Base-by-base conservation (phyloP, 1,140 invertebrate genomes). In the Heliconius eleuchia region DNA sequence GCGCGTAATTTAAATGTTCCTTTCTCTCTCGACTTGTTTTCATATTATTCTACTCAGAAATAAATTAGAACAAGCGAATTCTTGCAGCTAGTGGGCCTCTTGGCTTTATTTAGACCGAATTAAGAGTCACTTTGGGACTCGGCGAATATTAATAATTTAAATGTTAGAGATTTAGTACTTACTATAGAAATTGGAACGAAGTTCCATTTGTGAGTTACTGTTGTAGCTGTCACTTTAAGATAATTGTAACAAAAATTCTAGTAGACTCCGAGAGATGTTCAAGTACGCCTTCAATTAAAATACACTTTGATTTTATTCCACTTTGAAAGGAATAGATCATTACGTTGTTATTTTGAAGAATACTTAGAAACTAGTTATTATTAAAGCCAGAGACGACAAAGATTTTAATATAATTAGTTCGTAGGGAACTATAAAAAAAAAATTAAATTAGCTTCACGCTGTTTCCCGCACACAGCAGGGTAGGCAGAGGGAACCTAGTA, bases 1-100 rank as follows among this genome's bases (percentile, higher is more conserved):
- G 76, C 60, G 76, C 81, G 77, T 78, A 79, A 82, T 80, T 82
- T 82, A 82, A 82, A 82, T 82, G 72, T 82, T 79, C 78, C 81
- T 77, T 76, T 76, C 76, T 70, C 77, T 79, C 55, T 75, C 74
- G 23, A 80, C 81, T 82, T 77, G 78, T 82, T 82, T 82, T 80
- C 74, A 78, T 82, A 82, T 82, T 80, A 82, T 79, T 57, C 76
- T 55, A 78, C 77, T 52, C 77, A 79, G 72, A 75, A 80, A 83
- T 76, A 80, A 80, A 83, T 80, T 76, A 80, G 71, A 76, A 78
- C 72, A 57, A 57, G 70, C 77, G 77, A 78, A 74, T 77, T 71
- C 66, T 71, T 55, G 71, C 74, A 60, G 71, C 52, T 78, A 74
- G 77, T 78, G 37, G 71, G 57, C 66, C 66, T 77, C 30, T 23